Evolutionary conservation across 2,888 invertebrate species (phyloP).

Genomic region (Priocnemis perturbator): DNA sequence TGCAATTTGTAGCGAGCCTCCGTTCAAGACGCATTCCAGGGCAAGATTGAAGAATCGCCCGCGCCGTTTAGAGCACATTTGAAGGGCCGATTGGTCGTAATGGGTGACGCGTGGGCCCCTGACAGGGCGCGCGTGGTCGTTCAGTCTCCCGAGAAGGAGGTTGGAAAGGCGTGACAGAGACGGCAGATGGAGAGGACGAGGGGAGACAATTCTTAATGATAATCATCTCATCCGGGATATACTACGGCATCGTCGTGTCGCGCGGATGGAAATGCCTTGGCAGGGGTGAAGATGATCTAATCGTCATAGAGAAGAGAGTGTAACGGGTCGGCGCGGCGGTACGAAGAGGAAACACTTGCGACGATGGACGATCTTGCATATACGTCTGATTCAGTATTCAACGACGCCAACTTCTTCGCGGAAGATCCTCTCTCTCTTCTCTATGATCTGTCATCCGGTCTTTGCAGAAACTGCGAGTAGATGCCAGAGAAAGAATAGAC

Average conservation of each 20-base stretch:
- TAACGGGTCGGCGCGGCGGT: not conserved
- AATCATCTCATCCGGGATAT: conserved; percentile 67
- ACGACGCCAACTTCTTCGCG: no score
- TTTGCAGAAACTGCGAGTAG: no score
- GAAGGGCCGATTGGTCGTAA: conserved; percentile 62
- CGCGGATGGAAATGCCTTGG: conserved; percentile 38
- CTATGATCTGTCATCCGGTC: no score
- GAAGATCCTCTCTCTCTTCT: no score
- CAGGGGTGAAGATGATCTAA: conserved; percentile 43
- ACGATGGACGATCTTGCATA: no score
- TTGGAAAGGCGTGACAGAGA: conserved; percentile 4
- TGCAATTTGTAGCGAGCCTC: no score
- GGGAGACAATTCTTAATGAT: conserved; percentile 55
- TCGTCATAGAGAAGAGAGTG: not conserved
- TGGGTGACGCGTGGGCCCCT: conserved; percentile 66
- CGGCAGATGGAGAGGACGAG: not conserved
- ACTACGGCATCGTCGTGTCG: conserved; percentile 32
- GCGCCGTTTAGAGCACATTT: conserved; percentile 50
- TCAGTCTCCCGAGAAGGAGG: conserved; percentile 34
- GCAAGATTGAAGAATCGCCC: conserved; percentile 49
- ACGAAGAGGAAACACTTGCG: not conserved
- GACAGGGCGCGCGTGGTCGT: conserved; percentile 68
- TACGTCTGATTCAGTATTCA: no score
- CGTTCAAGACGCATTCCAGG: conserved; percentile 39
- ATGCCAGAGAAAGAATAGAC: not conserved